These are phyloP conservation scores for Zaprionus camerounensis DNA, from an alignment of 1,140 invertebrate species.

Conservation along the genomic window DNA sequence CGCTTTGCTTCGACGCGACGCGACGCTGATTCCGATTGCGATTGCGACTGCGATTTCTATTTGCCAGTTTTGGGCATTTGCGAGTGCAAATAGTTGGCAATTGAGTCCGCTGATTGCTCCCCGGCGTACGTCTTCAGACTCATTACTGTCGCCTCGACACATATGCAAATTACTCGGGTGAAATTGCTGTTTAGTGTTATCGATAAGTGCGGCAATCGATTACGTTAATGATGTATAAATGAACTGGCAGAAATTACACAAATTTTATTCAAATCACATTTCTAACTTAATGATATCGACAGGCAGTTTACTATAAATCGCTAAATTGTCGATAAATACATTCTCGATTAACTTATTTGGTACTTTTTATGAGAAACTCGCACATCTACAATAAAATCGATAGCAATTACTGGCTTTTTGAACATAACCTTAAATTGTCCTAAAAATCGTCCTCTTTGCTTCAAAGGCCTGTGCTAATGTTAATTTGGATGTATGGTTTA, in stretches of 20 bases:
- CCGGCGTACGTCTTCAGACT: conserved; percentile 7
- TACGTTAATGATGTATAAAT: not conserved
- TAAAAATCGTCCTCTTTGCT: too few relatives aligned
- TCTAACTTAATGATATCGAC: not conserved
- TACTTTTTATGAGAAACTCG: not conserved
- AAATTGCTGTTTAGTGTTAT: conserved; percentile 12
- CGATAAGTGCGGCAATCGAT: not conserved
- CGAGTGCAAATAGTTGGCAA: conserved; percentile 62
- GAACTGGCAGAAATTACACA: not conserved
- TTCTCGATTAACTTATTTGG: too few relatives aligned
- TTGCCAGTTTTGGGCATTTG: conserved; percentile 57
- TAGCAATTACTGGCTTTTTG: too few relatives aligned
- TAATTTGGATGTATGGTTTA: too few relatives aligned
- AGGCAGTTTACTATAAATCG: not conserved
- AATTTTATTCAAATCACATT: not conserved
- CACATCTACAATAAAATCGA: too few relatives aligned
- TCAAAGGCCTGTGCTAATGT: too few relatives aligned
- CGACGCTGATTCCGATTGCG: conserved; percentile 19
- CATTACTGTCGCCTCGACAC: conserved; percentile 15
- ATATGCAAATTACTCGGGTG: conserved; percentile 6
- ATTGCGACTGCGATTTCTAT: conserved; percentile 40
- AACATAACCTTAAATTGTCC: too few relatives aligned
- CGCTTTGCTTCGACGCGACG: conserved; percentile 31
- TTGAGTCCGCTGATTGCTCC: conserved; percentile 51
- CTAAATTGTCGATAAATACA: not conserved